Evolutionary conservation across 2,888 invertebrate genomes (phyloP), one percentile per base, ranked within the genome.

Genomic region (Nycteola revayana): DNA sequence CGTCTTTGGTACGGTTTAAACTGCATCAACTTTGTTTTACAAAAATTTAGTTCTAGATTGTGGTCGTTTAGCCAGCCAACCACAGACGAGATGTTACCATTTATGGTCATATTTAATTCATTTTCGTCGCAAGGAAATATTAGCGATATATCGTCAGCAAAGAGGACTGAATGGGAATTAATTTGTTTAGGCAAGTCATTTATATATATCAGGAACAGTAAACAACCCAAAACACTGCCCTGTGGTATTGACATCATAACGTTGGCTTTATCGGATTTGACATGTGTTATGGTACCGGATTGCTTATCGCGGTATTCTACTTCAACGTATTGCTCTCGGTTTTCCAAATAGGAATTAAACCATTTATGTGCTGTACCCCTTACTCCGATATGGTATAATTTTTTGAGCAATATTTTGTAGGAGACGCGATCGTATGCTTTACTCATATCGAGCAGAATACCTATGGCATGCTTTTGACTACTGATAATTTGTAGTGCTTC

Each of bases 381-480:
- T 6, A 49, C 27, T 2, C 53, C 53, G 11, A 42, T 33, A 2
- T 30, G 23, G n/a, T 35, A 29, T 10, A 46, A 17, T 40, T 47
- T 47, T 5, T 36, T 7, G 8, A 45, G 11, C 7, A 49, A 25
- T 10, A 48, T 38, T n/a, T 36, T n/a, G 21, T 36, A 37, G 18
- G 18, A 20, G 1, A 55, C 48, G 25, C 29, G 36, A 25, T 55
- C 55, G 14, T 49, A 55, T 4, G 51, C 55, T 29, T 52, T 52
- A 3, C 38, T 39, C 49, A 55, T 49, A 21, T 51, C 55, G 5
- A 52, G 33, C 20, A 52, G 22, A 7, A 49, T 26, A n/a, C 48
- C 47, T 10, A 42, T 30, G 3, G 49, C 45, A 28, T 39, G 32
- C 10, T 43, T 34, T 27, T 43, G 41, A 11, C 38, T 28, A 11